These are phyloP conservation scores for Heterodera carotae DNA, from an alignment of 1,140 invertebrate genomes.

Conservation along the genomic window DNA sequence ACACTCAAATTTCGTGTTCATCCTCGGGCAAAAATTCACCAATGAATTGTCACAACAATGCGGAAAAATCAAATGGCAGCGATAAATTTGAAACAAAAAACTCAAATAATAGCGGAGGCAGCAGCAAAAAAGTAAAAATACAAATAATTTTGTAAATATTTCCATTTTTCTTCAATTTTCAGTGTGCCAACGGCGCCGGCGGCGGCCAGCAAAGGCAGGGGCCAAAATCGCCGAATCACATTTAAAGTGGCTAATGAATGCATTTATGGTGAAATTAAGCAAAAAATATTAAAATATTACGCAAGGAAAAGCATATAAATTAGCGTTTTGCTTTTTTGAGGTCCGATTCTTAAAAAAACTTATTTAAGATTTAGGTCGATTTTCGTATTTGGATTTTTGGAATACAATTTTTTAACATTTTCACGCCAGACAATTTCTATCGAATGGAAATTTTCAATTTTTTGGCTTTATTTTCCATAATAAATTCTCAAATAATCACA, in stretches of 20 bases:
- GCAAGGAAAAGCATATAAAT: no score
- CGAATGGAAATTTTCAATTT: no score
- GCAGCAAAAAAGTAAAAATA: not conserved
- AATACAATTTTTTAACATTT: no score
- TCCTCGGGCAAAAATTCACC: not conserved
- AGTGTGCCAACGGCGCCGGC: not conserved
- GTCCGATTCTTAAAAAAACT: no score
- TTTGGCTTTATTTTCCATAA: no score
- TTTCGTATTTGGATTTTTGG: no score
- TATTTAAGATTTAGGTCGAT: no score
- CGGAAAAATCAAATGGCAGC: not conserved
- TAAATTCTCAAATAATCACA: no score
- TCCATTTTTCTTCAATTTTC: no score
- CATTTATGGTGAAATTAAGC: slow-evolving; percentile 87
- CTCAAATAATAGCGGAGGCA: not conserved
- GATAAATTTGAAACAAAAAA: not conserved
- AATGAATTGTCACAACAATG: not conserved
- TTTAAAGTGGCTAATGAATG: slow-evolving; percentile 97
- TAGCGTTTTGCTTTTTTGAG: no score
- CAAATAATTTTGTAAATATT: not conserved
- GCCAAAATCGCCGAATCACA: slow-evolving; percentile 72
- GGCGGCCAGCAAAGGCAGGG: slow-evolving; percentile 12
- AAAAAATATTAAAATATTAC: slow-evolving; percentile 64
- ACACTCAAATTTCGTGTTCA: not conserved
- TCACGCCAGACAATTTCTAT: no score